Evolutionary conservation across 2,888 invertebrate species (phyloP), one percentile per base, ranked within the genome.

Genomic region (Cabera pusaria): DNA sequence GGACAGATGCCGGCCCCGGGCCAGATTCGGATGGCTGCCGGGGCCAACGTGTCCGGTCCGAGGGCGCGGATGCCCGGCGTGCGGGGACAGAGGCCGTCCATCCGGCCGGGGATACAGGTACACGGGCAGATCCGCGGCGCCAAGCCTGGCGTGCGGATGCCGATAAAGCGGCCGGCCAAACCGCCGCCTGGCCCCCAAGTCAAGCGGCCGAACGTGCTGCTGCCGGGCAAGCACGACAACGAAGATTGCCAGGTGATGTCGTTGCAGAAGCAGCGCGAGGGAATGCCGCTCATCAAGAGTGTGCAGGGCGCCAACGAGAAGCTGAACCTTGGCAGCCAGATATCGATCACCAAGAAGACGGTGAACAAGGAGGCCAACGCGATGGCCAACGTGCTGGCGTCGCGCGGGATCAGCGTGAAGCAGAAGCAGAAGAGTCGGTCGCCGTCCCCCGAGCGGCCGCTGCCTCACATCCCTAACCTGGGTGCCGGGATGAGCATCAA

Each of bases 201-300:
- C 37, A 90, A 91, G 56, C 83, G 93, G 6, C 79, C 92, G 44
- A 93, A 93, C 53, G 90, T 94, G 61, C 64, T 94, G 10, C 76
- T 94, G 1, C 93, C 93, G 0, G 92, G 93, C 31, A 91, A 92
- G 63, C 93, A 94, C 44, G 93, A 93, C 52, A 93, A 93, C 53
- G 93, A 93, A 20, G 94, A 94, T 59, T 94, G 94, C 62, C 93
- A 94, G 60, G 93, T 94, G 6, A 93, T 94, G 72, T 92, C 93
- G 1, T 91, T 94, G 79, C 94, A 94, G 64, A 93, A 93, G 45
- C 91, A 94, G 54, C 91, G 93, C 23, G 93, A 93, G 0, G 93
- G 93, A 0, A 66, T 94, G 39, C 95, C 94, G 0, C 90, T 94
- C 63, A 95, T 95, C 41, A 92, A 93, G 44, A 94, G 93, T 62